phyloP scores from a whole-genome alignment of 1,140 invertebrate species.

The Aricia agestis region DNA sequence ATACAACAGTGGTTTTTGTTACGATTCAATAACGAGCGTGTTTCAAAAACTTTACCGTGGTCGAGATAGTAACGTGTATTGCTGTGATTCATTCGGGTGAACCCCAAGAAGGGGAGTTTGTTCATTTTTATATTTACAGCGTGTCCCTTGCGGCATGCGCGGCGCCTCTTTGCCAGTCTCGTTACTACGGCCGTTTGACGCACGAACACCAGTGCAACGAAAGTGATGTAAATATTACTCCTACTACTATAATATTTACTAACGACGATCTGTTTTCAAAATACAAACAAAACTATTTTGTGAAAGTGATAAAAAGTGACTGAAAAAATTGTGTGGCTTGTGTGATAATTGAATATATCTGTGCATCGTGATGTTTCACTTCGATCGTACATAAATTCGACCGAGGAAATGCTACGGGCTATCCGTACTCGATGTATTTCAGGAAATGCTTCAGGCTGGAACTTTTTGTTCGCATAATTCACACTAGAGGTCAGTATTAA shows the following conservation, averaged over 20 bases:
- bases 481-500: slow-evolving; percentile 73
- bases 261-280: slow-evolving; percentile 59
- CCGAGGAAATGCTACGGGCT: slow-evolving; percentile 51
- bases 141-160: slow-evolving; percentile 72
- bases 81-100: slow-evolving; percentile 70
- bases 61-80: slow-evolving; percentile 46
- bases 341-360: slow-evolving; percentile 47
- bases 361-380: slow-evolving; percentile 52
- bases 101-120: slow-evolving; percentile 72
- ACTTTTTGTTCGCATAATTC: slow-evolving; percentile 71
- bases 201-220: slow-evolving; percentile 69
- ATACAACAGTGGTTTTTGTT: slow-evolving; percentile 16
- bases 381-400: slow-evolving; percentile 58
- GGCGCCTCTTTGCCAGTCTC: slow-evolving; percentile 68
- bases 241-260: slow-evolving; percentile 70
- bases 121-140: slow-evolving; percentile 75
- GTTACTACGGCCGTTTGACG: slow-evolving; percentile 70
- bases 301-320: slow-evolving; percentile 44
- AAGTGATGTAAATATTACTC: slow-evolving; percentile 72
- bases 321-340: slow-evolving; percentile 47
- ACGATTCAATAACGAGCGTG: slow-evolving; percentile 27
- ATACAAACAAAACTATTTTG: slow-evolving; percentile 33
- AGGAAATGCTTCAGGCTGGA: slow-evolving; percentile 71
- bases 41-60: slow-evolving; percentile 41
- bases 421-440: slow-evolving; percentile 66